Evolutionary conservation across 2,888 invertebrate species (phyloP).

Genomic region (Harmothoe impar): DNA sequence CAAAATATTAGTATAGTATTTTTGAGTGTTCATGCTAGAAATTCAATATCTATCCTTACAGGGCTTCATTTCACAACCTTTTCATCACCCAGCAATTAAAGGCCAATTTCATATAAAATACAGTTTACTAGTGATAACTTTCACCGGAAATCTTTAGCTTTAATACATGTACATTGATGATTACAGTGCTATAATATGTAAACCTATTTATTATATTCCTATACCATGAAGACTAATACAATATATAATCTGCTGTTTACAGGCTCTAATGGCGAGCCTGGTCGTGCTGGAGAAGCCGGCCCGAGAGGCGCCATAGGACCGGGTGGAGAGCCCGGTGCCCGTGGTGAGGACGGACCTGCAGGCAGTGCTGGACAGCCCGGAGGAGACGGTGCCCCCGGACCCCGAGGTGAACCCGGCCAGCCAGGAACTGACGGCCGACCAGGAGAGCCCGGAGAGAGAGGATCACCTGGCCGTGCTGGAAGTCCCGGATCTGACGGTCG

Average conservation of each 20-base stretch:
- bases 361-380: constrained; percentile 69
- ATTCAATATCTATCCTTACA: no score
- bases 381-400: constrained; percentile 58
- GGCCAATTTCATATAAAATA: no score
- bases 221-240: not conserved
- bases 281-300: constrained; percentile 48
- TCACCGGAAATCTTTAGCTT: no score
- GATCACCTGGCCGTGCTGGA: constrained; percentile 70
- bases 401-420: constrained; percentile 62
- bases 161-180: no score
- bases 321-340: constrained; percentile 69
- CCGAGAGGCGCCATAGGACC: constrained; percentile 58
- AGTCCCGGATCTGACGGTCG: constrained; percentile 65
- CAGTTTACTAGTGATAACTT: no score
- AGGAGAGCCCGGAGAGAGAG: constrained; percentile 65
- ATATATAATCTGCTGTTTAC: not conserved
- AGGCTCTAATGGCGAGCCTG: constrained; percentile 64
- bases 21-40: no score
- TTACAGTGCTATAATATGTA: no score
- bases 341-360: constrained; percentile 56
- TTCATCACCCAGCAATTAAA: no score
- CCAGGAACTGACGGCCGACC: constrained; percentile 67
- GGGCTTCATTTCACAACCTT: no score
- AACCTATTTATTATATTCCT: no score
- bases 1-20: no score